These are phyloP conservation scores for Dasysyrphus albostriatus DNA, from an alignment of 2,888 invertebrate species.

Conservation along the genomic window DNA sequence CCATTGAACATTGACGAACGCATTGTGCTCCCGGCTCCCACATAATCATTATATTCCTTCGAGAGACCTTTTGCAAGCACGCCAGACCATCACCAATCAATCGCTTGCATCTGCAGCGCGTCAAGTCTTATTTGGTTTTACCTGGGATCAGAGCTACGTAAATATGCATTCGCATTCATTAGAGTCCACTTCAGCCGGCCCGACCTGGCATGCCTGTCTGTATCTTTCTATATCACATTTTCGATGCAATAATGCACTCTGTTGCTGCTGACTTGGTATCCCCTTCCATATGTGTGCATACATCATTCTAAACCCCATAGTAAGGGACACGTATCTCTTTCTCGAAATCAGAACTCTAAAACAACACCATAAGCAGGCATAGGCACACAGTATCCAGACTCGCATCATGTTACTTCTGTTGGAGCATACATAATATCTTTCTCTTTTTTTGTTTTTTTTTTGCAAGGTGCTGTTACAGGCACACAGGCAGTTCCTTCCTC, in stretches of 20 bases:
- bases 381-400: slow-evolving; percentile 9
- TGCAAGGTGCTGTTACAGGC: slow-evolving; percentile 27
- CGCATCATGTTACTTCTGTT: slow-evolving; percentile 53
- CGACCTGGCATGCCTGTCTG: not conserved
- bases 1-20: slow-evolving; percentile 69
- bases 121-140: slow-evolving; percentile 56
- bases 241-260: slow-evolving; percentile 36
- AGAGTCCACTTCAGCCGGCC: slow-evolving; percentile 55
- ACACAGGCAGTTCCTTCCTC: slow-evolving; percentile 61
- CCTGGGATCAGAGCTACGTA: slow-evolving; percentile 48
- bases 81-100: slow-evolving; percentile 68
- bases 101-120: slow-evolving; percentile 58
- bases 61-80: not conserved
- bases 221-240: slow-evolving; percentile 12
- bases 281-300: not conserved
- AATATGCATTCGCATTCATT: slow-evolving; percentile 68
- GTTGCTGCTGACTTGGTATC: slow-evolving; percentile 29
- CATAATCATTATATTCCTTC: slow-evolving; percentile 56
- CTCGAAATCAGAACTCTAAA: slow-evolving; percentile 60
- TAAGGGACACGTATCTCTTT: slow-evolving; percentile 52
- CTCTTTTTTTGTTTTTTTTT: not conserved
- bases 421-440: slow-evolving; percentile 16
- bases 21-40: slow-evolving; percentile 53
- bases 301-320: slow-evolving; percentile 33
- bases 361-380: slow-evolving; percentile 32